These are phyloP conservation scores for Psophia crepitans DNA, from an alignment of 2,113 vertebrate genomes.

Conservation along the genomic window DNA sequence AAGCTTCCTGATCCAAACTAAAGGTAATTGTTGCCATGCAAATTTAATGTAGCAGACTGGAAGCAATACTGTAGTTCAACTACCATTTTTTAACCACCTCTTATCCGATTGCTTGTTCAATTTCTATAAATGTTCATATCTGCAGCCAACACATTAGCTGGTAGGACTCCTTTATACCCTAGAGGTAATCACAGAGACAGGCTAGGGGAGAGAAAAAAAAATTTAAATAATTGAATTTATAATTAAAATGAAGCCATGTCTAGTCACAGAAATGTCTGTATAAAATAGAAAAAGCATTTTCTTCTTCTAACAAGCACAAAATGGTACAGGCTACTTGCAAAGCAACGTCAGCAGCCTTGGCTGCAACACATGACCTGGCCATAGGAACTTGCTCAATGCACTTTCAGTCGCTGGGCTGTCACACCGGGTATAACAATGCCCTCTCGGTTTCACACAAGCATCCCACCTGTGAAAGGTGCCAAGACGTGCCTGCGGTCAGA, in stretches of 20 bases:
- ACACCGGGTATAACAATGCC: not conserved
- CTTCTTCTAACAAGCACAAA: not conserved
- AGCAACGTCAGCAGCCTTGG: not conserved
- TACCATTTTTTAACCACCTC: not conserved
- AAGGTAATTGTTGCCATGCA: not conserved
- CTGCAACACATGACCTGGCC: not conserved
- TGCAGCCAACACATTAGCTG: not conserved
- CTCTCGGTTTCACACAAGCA: not conserved
- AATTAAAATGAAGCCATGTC: not conserved
- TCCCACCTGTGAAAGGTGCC: constrained; percentile 1
- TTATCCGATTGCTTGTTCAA: not conserved
- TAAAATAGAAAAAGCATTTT: constrained; percentile 9
- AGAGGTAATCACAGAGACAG: not conserved
- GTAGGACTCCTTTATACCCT: not conserved
- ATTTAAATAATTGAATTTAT: not conserved
- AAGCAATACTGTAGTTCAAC: not conserved
- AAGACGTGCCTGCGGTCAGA: constrained; percentile 16
- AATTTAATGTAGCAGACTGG: not conserved
- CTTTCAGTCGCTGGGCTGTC: not conserved
- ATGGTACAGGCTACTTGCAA: not conserved
- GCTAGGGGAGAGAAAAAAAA: fast-evolving
- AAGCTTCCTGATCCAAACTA: not conserved
- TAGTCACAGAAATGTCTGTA: not conserved
- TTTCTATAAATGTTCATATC: not conserved
- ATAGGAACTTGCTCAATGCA: not conserved